These are phyloP conservation scores for Riptortus pedestris DNA, from an alignment of 1,140 invertebrate genomes.

Conservation along the genomic window DNA sequence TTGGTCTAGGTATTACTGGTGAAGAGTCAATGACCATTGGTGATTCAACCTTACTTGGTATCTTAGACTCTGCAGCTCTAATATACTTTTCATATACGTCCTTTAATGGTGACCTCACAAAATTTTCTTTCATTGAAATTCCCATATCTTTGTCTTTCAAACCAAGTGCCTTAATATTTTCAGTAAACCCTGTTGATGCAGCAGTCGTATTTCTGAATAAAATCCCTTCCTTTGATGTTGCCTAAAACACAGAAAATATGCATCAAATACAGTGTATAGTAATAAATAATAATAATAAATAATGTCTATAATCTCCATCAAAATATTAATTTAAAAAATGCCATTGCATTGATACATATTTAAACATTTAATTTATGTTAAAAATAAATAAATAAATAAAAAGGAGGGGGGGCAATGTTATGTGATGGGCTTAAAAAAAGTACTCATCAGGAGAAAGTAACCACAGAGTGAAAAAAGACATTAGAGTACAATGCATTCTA, in stretches of 20 bases:
- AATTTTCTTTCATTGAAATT: neutral
- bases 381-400: neutral
- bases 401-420: neutral
- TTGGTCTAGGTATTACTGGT: no score
- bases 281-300: neutral
- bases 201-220: neutral
- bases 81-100: neutral
- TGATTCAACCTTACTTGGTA: neutral
- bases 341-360: no score
- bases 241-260: neutral
- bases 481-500: no score
- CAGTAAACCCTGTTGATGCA: conserved; percentile 2
- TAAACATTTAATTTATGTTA: no score
- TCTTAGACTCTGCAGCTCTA: neutral
- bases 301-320: neutral
- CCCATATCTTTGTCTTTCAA: neutral
- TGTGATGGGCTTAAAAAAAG: no score
- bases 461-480: no score
- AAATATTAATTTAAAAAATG: no score
- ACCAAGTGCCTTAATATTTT: neutral
- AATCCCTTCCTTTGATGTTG: neutral
- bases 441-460: no score
- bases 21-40: neutral
- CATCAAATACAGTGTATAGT: neutral
- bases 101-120: neutral